These are phyloP conservation scores for Sebastes kiyomatsui DNA, from an alignment of 2,797 vertebrate genomes.

Conservation along the genomic window DNA sequence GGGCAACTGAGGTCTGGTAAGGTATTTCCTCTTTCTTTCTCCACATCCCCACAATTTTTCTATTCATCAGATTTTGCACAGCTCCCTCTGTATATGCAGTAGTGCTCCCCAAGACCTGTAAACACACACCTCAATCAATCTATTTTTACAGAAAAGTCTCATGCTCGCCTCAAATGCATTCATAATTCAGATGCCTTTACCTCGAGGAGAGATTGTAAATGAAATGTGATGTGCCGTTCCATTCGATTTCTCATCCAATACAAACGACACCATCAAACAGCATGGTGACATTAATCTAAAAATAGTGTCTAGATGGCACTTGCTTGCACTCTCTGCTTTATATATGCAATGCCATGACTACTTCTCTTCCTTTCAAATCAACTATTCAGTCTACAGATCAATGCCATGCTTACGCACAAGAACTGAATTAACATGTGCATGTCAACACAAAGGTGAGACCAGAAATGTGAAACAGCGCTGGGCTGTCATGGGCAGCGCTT, in stretches of 20 bases:
- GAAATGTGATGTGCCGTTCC: conserved; percentile 4
- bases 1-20: background rate
- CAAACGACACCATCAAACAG: conserved; percentile 18
- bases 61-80: background rate
- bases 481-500: background rate
- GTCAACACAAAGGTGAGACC: conserved; percentile 18
- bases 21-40: background rate
- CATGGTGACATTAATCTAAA: conserved; percentile 20
- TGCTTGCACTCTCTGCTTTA: conserved; percentile 20
- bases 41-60: background rate
- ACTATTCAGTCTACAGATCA: conserved; percentile 37
- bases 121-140: background rate
- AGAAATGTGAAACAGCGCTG: background rate
- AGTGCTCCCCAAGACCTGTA: background rate
- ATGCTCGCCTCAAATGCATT: background rate
- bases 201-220: conserved; percentile 10
- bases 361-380: conserved; percentile 39
- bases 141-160: background rate
- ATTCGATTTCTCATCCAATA: background rate
- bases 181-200: conserved; percentile 16
- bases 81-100: background rate
- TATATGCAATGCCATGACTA: conserved; percentile 56
- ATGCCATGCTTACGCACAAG: conserved; percentile 18
- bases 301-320: conserved; percentile 32
- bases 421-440: conserved; percentile 16